Conservation (phyloP, 1,140 invertebrate genomes). For the Antheraea mylitta region DNA sequence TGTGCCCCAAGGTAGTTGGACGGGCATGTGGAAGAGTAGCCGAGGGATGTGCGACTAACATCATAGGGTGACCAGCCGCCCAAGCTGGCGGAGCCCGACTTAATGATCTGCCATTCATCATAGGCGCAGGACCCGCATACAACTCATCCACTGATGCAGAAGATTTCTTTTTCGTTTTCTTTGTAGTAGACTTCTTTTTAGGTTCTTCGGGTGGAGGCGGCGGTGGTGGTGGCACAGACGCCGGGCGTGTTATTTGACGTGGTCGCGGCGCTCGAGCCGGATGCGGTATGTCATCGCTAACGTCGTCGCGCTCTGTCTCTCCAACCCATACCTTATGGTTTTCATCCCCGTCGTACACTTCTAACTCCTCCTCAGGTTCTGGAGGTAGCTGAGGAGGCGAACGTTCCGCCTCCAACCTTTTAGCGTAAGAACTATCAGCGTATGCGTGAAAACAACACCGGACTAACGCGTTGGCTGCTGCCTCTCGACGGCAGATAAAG, state of each 20-base stretch:
- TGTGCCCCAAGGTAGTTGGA: conserved; percentile 52
- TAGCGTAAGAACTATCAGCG: conserved; percentile 95
- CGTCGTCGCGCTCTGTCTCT: conserved; percentile 86
- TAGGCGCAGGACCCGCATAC: conserved; percentile 60
- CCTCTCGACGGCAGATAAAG: conserved; percentile 98
- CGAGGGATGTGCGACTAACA: conserved; percentile 78
- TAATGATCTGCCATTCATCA: conserved; percentile 78
- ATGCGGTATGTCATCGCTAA: conserved; percentile 87
- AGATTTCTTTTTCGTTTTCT: conserved; percentile 78
- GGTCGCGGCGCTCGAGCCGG: conserved; percentile 88
- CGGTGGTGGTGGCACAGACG: conserved; percentile 89
- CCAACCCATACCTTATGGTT: conserved; percentile 96
- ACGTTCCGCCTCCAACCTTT: conserved; percentile 84
- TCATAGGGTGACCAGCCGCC: conserved; percentile 73
- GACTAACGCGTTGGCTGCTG: conserved; percentile 95
- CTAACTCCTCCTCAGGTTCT: conserved; percentile 85
- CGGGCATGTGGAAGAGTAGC: conserved; percentile 77
- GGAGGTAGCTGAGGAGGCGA: conserved; percentile 76
- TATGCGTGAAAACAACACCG: conserved; percentile 97
- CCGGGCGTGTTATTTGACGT: conserved; percentile 87
- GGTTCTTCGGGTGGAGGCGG: conserved; percentile 85
- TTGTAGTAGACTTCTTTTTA: conserved; percentile 76
- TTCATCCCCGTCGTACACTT: conserved; percentile 92
- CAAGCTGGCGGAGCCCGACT: conserved; percentile 69
- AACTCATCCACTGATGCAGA: conserved; percentile 64